Base-by-base conservation (phyloP, 1,140 invertebrate species). In the Caerostris extrusa region DNA sequence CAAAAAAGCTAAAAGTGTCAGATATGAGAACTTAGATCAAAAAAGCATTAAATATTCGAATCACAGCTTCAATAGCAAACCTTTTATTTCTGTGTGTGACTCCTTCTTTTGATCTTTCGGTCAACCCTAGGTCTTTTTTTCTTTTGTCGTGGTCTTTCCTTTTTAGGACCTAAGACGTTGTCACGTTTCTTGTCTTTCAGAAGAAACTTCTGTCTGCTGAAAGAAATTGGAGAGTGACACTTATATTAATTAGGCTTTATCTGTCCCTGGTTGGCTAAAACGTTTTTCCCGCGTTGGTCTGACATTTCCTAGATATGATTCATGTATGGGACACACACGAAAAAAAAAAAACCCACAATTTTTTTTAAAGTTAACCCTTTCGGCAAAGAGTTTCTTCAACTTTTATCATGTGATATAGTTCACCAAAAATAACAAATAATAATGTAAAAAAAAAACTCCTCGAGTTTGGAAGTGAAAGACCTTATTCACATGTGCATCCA, bases 171-270 rank as follows among this genome's bases (percentile, higher is more conserved):
- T 10, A 17, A 19, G 55, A 19, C 7, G 53, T 34, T 83, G 82
- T 83, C 82, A 83, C 82, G 82, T 83, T 19, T 58, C 7, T 8
- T 6, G 14, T 5, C 71, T 53, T 10, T 0, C 3, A 7, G 14
- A 57, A 57, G 14, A 34, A 77, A 34, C 71, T 77, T 8, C 8
- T 34, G 14, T 14, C 14, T 17, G 7, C 55, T 19, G 56, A 58
- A 57, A 83, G 82, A 17, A 58, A 55, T n/a, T 19, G 14, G 82
- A 57, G 19, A 57, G 82, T 58, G 82, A 83, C 82, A 83, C 56
- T 83, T 83, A 17, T 83, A 83, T 83, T 83, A 83, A 83, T 83
- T 83, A 58, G n/a, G 82, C 82, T 83, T 83, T 83, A 83, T 83
- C 82, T 83, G 7, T 83, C 71, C 10, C 8, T 34, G 8, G 12